These are phyloP conservation scores for Rhabdornis inornatus DNA, from an alignment of 2,113 vertebrate species.

Conservation along the genomic window DNA sequence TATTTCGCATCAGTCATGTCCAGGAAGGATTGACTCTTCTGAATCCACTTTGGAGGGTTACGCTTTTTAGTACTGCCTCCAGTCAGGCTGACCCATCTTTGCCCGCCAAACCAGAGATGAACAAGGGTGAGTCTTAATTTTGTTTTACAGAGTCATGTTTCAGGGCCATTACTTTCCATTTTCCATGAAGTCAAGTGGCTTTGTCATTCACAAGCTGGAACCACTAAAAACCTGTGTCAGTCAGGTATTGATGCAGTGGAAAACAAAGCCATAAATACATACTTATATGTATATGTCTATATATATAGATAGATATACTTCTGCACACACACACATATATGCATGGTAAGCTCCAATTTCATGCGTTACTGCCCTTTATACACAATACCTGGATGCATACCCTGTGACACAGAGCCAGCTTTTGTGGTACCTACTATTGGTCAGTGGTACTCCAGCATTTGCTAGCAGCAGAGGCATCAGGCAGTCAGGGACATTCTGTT, in stretches of 20 bases:
- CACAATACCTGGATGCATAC: neutral
- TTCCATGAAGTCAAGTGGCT: neutral
- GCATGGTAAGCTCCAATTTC: neutral
- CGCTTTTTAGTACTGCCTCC: neutral
- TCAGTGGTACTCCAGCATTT: neutral
- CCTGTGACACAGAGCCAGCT: neutral
- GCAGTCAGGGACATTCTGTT: neutral
- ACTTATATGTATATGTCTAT: fast-evolving
- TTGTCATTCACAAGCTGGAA: neutral
- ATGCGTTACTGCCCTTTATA: neutral
- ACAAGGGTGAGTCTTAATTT: neutral
- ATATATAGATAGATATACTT: neutral
- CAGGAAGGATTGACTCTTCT: neutral
- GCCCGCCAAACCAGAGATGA: neutral
- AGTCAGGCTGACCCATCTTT: neutral
- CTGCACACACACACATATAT: fast-evolving
- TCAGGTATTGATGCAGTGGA: neutral
- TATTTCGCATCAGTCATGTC: neutral
- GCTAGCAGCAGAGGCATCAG: neutral
- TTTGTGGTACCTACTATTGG: neutral
- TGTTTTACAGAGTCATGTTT: neutral
- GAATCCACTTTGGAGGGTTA: neutral
- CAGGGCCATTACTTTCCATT: neutral
- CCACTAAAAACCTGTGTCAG: neutral
- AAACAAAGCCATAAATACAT: neutral